These are phyloP conservation scores for Clarias batrachus DNA, from an alignment of 2,113 vertebrate species.

Conservation along the genomic window DNA sequence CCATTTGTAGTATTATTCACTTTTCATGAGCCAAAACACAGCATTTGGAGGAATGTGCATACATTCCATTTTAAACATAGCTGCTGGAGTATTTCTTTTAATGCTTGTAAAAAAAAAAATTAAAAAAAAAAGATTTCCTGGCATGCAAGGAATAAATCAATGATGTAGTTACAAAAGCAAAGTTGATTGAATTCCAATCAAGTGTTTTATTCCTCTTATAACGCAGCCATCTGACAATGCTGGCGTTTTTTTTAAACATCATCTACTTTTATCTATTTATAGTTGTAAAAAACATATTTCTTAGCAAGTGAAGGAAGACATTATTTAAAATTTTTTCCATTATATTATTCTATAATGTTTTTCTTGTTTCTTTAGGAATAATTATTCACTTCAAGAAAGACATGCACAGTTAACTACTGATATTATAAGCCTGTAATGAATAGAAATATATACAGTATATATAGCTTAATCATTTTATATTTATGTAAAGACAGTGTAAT, in stretches of 20 bases:
- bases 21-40: not conserved
- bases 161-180: not conserved
- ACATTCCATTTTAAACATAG: slow-evolving; percentile 85
- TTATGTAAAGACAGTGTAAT: not conserved
- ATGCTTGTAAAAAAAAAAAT: slow-evolving; percentile 65
- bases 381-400: not conserved
- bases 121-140: not conserved
- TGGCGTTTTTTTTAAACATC: not conserved
- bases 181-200: not conserved
- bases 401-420: not conserved
- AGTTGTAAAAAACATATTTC: not conserved
- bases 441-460: too few relatives aligned
- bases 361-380: not conserved
- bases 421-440: not conserved
- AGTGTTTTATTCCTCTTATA: not conserved
- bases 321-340: not conserved
- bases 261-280: not conserved
- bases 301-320: not conserved
- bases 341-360: not conserved
- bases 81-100: slow-evolving; percentile 90
- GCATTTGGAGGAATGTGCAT: slow-evolving; percentile 62
- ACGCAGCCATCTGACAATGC: not conserved
- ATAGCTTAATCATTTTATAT: not conserved
- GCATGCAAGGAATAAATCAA: not conserved
- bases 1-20: not conserved